Percentiles rank a stretch among this genome's conserved stretches.
Conservation (phyloP, 1,140 invertebrate species). For the Drosophila azteca region DNA sequence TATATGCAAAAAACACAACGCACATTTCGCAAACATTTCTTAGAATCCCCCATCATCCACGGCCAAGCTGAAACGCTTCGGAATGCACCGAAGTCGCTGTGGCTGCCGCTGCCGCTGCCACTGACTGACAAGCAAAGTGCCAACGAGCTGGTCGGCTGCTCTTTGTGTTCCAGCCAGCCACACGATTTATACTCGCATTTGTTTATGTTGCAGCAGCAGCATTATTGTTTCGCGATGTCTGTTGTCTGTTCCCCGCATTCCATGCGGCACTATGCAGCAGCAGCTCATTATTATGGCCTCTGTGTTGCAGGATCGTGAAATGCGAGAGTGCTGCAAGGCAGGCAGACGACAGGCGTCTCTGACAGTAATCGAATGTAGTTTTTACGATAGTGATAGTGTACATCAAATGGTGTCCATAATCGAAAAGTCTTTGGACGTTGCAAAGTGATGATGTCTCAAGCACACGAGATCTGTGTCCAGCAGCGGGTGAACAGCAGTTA, state of each 20-base stretch:
- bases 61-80: constrained; percentile 47
- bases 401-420: too few species aligned
- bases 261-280: constrained; percentile 33
- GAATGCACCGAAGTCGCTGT: constrained; percentile 50
- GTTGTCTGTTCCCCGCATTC: constrained; percentile 23
- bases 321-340: constrained; percentile 15
- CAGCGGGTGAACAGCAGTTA: too few species aligned
- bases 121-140: constrained; percentile 65
- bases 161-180: constrained; percentile 28
- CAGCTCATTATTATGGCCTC: constrained; percentile 69
- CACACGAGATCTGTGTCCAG: too few species aligned
- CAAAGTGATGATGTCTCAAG: too few species aligned
- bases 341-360: not conserved
- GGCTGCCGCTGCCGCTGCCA: constrained; percentile 23
- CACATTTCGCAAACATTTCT: constrained; percentile 53
- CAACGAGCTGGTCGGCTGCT: constrained; percentile 37
- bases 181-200: constrained; percentile 68
- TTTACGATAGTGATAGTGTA: not conserved
- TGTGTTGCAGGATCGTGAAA: constrained; percentile 48
- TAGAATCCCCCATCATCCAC: constrained; percentile 46
- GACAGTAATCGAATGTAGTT: constrained; percentile 5
- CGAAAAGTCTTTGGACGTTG: too few species aligned
- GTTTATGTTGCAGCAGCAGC: constrained; percentile 60
- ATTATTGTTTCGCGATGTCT: constrained; percentile 32
- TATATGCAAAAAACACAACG: constrained; percentile 56